phyloP scores from a whole-genome alignment of 2,797 vertebrate genomes.

The Catamblyrhynchus diadema region DNA sequence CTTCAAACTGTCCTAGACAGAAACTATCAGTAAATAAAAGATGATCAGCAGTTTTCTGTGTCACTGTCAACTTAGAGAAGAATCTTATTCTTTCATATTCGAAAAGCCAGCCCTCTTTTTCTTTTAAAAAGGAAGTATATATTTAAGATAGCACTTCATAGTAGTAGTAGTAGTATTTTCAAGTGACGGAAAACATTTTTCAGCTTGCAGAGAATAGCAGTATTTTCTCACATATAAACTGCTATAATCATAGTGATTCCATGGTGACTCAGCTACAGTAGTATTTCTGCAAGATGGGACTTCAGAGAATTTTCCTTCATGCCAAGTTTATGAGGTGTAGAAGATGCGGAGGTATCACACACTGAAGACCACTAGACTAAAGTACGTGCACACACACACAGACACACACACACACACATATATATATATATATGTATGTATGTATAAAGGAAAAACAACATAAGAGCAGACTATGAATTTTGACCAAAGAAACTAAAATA shows the following conservation, averaged over 20 bases:
- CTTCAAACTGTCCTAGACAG: background rate
- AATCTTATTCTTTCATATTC: background rate
- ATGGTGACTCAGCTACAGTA: background rate
- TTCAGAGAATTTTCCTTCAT: background rate
- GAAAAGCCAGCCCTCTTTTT: background rate
- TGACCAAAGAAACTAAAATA: background rate
- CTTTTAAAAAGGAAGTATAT: background rate
- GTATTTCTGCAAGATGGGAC: background rate
- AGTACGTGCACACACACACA: background rate
- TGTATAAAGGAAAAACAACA: background rate
- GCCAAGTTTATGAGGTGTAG: background rate
- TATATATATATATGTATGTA: too few species aligned
- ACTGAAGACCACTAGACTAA: background rate
- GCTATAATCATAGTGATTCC: background rate
- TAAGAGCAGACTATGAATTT: background rate
- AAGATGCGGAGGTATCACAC: background rate
- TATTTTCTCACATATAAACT: background rate
- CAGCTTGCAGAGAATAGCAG: background rate
- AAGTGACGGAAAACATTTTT: background rate
- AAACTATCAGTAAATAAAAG: background rate
- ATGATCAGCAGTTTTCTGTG: background rate
- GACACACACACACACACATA: background rate
- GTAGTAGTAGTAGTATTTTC: background rate
- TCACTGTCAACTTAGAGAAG: background rate
- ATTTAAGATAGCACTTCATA: background rate